Evolutionary conservation across 1,140 invertebrate species (phyloP), one percentile per base, ranked within the genome.

Genomic region (Lucilia cuprina): DNA sequence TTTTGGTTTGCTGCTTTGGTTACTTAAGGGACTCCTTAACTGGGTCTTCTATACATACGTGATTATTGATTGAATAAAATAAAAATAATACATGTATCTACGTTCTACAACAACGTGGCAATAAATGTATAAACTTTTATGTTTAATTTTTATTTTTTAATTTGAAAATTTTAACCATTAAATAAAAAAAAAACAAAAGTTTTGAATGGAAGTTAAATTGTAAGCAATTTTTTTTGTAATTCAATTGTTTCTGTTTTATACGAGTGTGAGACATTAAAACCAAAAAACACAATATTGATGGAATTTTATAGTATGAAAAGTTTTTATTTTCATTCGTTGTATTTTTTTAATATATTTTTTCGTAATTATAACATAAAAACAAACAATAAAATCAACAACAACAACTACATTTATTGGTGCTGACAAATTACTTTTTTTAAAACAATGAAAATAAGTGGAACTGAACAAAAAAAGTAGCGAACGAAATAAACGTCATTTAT

Each of bases 401-500:
- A 70, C 65, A 25, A 55, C 8, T 19, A 70, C 65, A 21, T 70
- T 70, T 70, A 70, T 70, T 12, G 21, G n/a, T 70, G 65, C 65
- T 21, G n/a, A 21, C 65, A 70, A 70, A 70, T 70, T 21, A 70
- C 65, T 10, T 70, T 60, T 60, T 60, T 60, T 17, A 60, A 60
- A 60, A n/a, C 55, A 60, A 60, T n/a, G n/a, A 70, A 70, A 70
- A 70, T 4, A 19, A 19, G 65, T 21, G n/a, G 65, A 70, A 70
- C 65, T 70, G n/a, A 70, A 30, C 25, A 30, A 30, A 30, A 30
- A 30, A 70, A 70, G n/a, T 21, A 21, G 25, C 65, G 19, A 19
- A 70, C 21, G 21, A 70, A 70, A 70, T 70, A 70, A 70, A 70
- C n/a, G n/a, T 70, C 65, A 70, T 70, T 70, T 70, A 70, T 70